Conservation (phyloP, 2,797 vertebrate genomes). For the Nannoperca obscura region DNA sequence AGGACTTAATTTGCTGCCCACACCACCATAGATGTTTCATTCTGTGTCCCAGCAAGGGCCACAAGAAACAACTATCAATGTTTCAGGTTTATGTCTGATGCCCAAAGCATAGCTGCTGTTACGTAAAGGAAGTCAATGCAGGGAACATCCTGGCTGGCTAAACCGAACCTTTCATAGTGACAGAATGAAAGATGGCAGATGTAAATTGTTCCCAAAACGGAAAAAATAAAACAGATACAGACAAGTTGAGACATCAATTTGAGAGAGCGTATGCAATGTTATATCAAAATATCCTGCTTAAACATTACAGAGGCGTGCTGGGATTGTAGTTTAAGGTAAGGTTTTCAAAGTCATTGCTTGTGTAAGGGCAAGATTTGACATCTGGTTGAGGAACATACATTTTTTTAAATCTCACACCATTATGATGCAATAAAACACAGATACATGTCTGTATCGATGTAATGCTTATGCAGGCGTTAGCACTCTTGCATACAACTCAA, state of each 20-base stretch:
- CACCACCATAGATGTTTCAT: constrained; percentile 49
- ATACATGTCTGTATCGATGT: constrained; percentile 3
- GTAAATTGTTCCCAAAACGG: constrained; percentile 50
- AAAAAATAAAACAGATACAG: constrained; percentile 39
- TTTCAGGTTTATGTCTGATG: constrained; percentile 42
- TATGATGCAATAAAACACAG: constrained; percentile 11
- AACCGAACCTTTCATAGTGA: constrained; percentile 55
- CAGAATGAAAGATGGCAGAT: constrained; percentile 59
- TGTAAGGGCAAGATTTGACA: background rate
- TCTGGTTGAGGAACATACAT: background rate
- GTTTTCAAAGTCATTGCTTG: constrained; percentile 1
- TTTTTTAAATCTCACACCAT: constrained; percentile 8
- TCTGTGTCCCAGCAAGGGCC: constrained; percentile 47
- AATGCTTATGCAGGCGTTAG: constrained; percentile 55
- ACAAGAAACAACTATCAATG: constrained; percentile 46
- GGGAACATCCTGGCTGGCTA: constrained; percentile 51
- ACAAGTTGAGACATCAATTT: constrained; percentile 72
- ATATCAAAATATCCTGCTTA: constrained; percentile 58
- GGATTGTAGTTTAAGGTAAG: constrained; percentile 10
- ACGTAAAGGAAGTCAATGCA: constrained; percentile 42
- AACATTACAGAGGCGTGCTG: constrained; percentile 49
- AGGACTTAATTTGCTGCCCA: constrained; percentile 29
- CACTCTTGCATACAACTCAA: constrained; percentile 73
- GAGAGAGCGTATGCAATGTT: constrained; percentile 69
- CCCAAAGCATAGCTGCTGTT: constrained; percentile 29